Conservation (phyloP, 1,140 invertebrate species). For the Ceratosolen fusciceps region DNA sequence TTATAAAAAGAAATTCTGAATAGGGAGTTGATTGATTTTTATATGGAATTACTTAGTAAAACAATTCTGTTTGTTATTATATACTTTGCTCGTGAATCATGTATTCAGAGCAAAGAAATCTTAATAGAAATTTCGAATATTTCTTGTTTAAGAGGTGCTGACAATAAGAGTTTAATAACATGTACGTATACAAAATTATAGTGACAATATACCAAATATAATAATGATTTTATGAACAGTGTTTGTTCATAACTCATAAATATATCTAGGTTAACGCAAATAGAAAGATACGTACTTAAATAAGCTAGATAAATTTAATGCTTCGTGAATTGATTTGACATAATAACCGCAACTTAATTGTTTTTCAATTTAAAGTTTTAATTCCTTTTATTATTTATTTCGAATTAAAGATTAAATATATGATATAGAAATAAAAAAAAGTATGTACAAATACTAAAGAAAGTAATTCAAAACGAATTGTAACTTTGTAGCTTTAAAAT, state of each 20-base stretch:
- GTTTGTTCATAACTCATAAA: conserved; percentile 28
- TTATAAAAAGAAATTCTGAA: neutral
- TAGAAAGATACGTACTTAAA: conserved; percentile 33
- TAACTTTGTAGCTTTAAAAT: neutral
- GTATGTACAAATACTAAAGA: conserved; percentile 10
- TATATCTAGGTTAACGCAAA: conserved; percentile 16
- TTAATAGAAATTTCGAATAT: conserved; percentile 26
- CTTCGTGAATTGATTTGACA: conserved; percentile 23
- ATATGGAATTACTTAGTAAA: conserved; percentile 3
- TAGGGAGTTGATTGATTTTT: neutral
- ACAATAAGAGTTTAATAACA: conserved; percentile 57
- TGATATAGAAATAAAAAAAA: neutral
- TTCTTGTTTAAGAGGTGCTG: conserved; percentile 59
- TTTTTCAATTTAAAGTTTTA: conserved; percentile 17
- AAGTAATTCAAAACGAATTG: conserved; percentile 17
- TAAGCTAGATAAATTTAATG: conserved; percentile 10
- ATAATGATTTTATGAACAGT: conserved; percentile 28
- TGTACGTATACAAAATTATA: conserved; percentile 43
- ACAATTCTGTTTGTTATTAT: conserved; percentile 55
- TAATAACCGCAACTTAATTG: conserved; percentile 17
- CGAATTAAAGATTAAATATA: conserved; percentile 4
- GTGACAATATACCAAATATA: conserved; percentile 41
- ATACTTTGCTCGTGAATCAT: conserved; percentile 49
- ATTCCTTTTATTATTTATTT: conserved; percentile 25
- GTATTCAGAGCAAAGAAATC: conserved; percentile 24